These are phyloP conservation scores for Nebria brevicollis DNA, from an alignment of 2,888 invertebrate genomes.

Conservation along the genomic window DNA sequence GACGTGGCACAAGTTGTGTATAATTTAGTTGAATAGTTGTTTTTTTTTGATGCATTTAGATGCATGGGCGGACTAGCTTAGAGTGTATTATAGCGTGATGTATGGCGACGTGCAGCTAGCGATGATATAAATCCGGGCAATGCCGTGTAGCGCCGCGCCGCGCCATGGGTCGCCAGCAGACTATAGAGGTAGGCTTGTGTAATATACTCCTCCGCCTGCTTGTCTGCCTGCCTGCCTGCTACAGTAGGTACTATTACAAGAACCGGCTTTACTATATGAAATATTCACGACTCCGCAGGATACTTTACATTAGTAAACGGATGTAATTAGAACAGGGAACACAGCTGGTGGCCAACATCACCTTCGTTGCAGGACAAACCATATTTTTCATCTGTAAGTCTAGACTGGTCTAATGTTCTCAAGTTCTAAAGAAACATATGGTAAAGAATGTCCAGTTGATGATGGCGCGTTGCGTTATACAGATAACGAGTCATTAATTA, in stretches of 20 bases:
- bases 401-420: no score
- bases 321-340: constrained; percentile 53
- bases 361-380: not conserved
- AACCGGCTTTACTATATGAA: no score
- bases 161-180: not conserved
- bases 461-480: not conserved
- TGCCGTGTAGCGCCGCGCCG: not conserved
- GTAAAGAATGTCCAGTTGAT: not conserved
- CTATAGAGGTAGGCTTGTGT: not conserved
- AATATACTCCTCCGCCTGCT: not conserved
- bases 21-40: no score
- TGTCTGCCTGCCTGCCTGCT: no score
- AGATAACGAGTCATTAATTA: not conserved
- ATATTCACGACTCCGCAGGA: not conserved
- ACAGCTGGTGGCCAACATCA: no score
- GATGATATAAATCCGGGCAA: not conserved
- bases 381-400: no score
- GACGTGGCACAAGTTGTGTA: not conserved
- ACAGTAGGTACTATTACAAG: no score
- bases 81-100: no score
- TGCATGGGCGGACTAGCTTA: no score
- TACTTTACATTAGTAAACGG: constrained; percentile 51
- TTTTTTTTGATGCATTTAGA: no score
- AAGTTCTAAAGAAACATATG: not conserved
- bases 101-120: not conserved